Percentiles rank a stretch among this genome's conserved stretches.
Evolutionary conservation across 92 coral and sea anemone genomes (phyloP).

Genomic region (Virgularia gustaviana): DNA sequence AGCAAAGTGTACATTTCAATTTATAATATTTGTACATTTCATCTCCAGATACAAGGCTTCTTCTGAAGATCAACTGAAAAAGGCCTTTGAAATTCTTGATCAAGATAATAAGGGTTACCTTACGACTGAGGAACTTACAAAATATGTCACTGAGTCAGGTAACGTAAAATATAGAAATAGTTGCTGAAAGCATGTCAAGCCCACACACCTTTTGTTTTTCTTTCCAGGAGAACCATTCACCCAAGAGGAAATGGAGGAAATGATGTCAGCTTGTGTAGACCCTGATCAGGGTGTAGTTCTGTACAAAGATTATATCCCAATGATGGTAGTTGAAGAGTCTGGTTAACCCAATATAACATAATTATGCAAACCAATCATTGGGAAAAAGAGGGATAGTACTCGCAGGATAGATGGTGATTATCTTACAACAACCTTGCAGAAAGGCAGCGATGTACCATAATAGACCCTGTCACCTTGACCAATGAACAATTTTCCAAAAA

Average conservation of each 20-base stretch:
- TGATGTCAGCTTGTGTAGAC: conserved; percentile 96
- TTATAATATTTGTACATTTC: background rate
- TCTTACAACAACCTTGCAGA: no score
- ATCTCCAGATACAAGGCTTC: conserved; percentile 73
- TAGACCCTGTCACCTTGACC: no score
- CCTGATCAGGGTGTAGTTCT: conserved; percentile 96
- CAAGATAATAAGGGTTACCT: conserved; percentile 88
- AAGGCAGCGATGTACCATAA: no score
- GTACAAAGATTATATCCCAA: conserved; percentile 92
- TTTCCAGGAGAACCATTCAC: conserved; percentile 85
- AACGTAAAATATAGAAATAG: background rate
- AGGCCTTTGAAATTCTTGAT: conserved; percentile 98
- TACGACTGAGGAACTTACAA: conserved; percentile 91
- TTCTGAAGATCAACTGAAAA: conserved; percentile 88
- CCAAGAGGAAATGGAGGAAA: conserved; percentile 98
- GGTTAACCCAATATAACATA: no score
- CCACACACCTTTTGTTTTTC: no score
- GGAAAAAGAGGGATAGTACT: no score
- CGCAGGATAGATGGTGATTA: no score
- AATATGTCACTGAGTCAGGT: conserved; percentile 95
- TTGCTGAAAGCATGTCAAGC: background rate
- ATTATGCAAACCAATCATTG: no score
- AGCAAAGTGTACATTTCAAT: background rate
- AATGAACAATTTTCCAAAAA: no score
- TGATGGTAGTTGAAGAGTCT: conserved; percentile 96